A percentile compares a stretch with the other conserved stretches of the same genome.
Conservation (phyloP, 2,113 vertebrate genomes). For the Datnioides undecimradiatus region DNA sequence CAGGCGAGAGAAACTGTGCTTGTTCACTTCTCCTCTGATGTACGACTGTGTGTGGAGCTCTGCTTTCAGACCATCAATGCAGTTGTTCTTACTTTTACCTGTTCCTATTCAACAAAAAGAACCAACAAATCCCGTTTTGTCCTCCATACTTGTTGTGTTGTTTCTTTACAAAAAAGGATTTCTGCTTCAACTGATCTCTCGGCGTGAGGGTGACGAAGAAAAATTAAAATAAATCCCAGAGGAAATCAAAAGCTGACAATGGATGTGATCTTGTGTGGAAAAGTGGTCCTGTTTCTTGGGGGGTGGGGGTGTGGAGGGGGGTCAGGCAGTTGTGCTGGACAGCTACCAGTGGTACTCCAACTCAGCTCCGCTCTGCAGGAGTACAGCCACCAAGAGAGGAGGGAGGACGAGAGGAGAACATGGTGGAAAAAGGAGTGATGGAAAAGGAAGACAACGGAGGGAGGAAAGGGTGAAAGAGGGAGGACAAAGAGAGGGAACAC, state of each 20-base stretch:
- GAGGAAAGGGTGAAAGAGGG: not conserved
- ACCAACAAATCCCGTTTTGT: conserved; percentile 63
- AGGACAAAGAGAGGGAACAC: not conserved
- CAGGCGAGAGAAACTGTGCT: conserved; percentile 72
- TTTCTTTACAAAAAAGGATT: conserved; percentile 60
- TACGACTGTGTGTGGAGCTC: conserved; percentile 23
- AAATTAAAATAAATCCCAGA: conserved; percentile 37
- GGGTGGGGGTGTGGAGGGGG: too few species aligned
- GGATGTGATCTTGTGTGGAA: conserved; percentile 87
- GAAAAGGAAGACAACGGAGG: not conserved
- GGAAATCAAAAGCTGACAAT: conserved; percentile 83
- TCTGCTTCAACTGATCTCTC: conserved; percentile 79
- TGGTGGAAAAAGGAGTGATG: not conserved
- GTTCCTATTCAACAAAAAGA: conserved; percentile 84
- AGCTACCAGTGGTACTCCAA: conserved; percentile 98
- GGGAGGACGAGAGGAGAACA: conserved; percentile 32
- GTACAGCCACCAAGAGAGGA: conserved; percentile 61
- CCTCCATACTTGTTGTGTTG: conserved; percentile 65
- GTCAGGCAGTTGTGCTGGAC: conserved; percentile 81
- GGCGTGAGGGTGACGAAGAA: conserved; percentile 84
- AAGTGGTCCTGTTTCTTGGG: conserved; percentile 87
- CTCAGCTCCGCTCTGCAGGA: conserved; percentile 93
- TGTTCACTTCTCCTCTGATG: conserved; percentile 40
- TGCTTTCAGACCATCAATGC: conserved; percentile 81
- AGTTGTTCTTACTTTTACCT: conserved; percentile 73